Percentiles rank a stretch among this genome's conserved stretches.
phyloP scores from a whole-genome alignment of 2,888 invertebrate genomes.

The Cephus sareptanus region DNA sequence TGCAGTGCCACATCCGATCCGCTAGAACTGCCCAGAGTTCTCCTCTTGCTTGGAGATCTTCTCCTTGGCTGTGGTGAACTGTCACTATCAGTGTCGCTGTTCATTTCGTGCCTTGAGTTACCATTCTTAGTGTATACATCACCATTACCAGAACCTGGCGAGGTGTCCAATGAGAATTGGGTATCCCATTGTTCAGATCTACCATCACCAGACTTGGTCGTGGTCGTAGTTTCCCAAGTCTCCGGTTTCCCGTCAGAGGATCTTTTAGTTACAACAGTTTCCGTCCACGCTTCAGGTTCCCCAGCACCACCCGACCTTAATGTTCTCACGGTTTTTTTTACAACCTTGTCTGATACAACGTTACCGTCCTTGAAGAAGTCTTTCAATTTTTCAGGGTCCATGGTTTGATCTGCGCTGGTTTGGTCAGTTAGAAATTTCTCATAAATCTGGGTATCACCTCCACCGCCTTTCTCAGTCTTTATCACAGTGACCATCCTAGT shows the following conservation, averaged over 20 bases:
- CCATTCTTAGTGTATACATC: conserved; percentile 53
- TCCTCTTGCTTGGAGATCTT: conserved; percentile 59
- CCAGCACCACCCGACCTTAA: conserved; percentile 20
- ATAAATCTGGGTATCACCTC: conserved; percentile 1
- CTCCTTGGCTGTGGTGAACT: conserved; percentile 57
- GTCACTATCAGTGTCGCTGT: conserved; percentile 63
- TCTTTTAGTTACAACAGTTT: conserved; percentile 33
- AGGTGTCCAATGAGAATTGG: conserved; percentile 56
- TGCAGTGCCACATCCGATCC: conserved; percentile 75
- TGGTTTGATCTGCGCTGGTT: not conserved
- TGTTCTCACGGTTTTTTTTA: conserved; percentile 31
- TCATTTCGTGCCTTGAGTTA: conserved; percentile 53
- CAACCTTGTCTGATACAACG: conserved; percentile 22
- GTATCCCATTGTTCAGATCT: conserved; percentile 55
- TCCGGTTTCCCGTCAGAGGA: conserved; percentile 41
- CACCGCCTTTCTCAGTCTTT: not conserved
- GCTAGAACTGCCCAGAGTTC: conserved; percentile 73
- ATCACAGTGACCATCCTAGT: conserved; percentile 23
- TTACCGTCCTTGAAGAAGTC: conserved; percentile 27
- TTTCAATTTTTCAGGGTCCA: conserved; percentile 22
- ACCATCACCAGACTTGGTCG: conserved; percentile 14
- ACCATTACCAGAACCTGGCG: conserved; percentile 60
- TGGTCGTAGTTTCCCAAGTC: conserved; percentile 43
- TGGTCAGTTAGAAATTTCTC: not conserved
- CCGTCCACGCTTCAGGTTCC: conserved; percentile 25